phyloP scores from a whole-genome alignment of 2,888 invertebrate species.

The Aricia artaxerxes region DNA sequence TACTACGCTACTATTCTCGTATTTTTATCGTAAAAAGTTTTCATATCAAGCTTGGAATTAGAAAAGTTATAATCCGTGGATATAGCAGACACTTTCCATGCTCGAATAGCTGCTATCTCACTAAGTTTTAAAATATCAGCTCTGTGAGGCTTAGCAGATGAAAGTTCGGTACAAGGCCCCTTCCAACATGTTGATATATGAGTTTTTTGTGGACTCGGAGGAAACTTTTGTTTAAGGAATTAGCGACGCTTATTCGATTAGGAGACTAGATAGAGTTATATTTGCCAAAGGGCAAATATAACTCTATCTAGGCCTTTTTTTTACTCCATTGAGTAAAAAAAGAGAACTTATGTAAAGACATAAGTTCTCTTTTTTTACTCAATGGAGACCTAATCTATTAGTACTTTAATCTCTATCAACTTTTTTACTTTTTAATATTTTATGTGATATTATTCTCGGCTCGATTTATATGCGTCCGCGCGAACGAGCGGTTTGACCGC shows the following conservation, averaged over 20 bases:
- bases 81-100: conserved; percentile 32
- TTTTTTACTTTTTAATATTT: neutral
- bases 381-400: no score
- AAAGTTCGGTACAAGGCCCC: neutral
- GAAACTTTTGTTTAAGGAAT: neutral
- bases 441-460: neutral
- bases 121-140: conserved; percentile 29
- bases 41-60: conserved; percentile 74
- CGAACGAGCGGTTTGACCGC: no score
- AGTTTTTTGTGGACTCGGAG: neutral
- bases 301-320: no score
- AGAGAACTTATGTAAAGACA: no score
- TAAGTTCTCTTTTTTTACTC: no score
- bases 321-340: no score
- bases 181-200: conserved; percentile 5
- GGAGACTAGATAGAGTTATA: neutral
- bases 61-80: conserved; percentile 65
- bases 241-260: neutral
- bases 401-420: no score
- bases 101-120: conserved; percentile 25
- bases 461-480: no score
- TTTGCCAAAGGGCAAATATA: neutral
- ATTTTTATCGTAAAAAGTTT: conserved; percentile 53
- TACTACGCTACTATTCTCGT: conserved; percentile 2
- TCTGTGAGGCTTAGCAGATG: conserved; percentile 18